phyloP scores from a whole-genome alignment of 2,797 vertebrate genomes.

The Lateolabrax maculatus region DNA sequence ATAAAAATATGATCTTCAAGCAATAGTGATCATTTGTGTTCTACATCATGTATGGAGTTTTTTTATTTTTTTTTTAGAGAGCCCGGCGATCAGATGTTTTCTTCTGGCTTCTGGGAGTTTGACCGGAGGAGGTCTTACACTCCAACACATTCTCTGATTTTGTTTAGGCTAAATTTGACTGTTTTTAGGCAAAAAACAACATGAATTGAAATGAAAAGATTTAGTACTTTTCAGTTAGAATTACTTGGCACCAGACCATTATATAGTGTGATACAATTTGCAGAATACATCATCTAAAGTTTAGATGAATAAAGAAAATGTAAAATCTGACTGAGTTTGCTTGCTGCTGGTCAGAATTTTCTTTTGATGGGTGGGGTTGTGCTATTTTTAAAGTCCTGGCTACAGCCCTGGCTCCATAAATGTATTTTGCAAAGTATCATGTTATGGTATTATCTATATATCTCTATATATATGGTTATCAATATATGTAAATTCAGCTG shows the following conservation, averaged over 20 bases:
- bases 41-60: conserved; percentile 6
- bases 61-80: background rate
- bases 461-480: no score
- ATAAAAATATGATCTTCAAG: conserved; percentile 80
- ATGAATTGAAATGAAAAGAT: background rate
- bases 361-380: background rate
- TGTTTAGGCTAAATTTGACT: background rate
- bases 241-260: background rate
- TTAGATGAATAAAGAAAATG: background rate
- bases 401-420: background rate
- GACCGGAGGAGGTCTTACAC: background rate
- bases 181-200: background rate
- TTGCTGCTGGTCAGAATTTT: background rate
- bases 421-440: conserved; percentile 1
- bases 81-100: conserved; percentile 5
- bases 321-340: background rate
- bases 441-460: no score
- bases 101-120: background rate
- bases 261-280: background rate
- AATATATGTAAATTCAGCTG: background rate
- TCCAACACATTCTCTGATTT: background rate
- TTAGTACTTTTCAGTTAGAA: background rate
- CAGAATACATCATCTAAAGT: background rate
- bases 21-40: conserved; percentile 29
- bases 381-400: background rate